A percentile compares a stretch with the other conserved stretches of the same genome.
Conservation (phyloP, 2,888 invertebrate genomes). For the Stenoptilia bipunctidactyla region DNA sequence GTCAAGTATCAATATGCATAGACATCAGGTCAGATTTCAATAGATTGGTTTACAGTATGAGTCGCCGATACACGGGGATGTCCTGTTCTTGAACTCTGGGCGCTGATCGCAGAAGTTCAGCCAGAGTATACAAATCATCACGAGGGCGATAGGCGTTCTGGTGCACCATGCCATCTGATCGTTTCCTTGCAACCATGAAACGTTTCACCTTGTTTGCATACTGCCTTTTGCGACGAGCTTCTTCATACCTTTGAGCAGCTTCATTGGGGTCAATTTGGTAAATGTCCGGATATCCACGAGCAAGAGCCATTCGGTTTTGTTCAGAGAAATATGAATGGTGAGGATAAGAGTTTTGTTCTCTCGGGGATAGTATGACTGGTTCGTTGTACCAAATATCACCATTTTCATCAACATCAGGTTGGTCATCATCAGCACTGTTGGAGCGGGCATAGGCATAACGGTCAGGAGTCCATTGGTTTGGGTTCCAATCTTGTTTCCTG, state of each 20-base stretch:
- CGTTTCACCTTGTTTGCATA: conserved; percentile 68
- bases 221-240: conserved; percentile 59
- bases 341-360: conserved; percentile 43
- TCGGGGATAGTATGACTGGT: conserved; percentile 63
- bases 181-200: conserved; percentile 74
- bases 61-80: conserved; percentile 72
- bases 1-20: conserved; percentile 12
- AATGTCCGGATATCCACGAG: conserved; percentile 51
- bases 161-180: conserved; percentile 49
- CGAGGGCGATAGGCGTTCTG: conserved; percentile 59
- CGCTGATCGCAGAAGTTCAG: conserved; percentile 68
- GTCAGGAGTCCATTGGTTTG: conserved; percentile 52
- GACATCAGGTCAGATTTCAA: conserved; percentile 22
- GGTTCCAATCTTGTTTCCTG: conserved; percentile 61
- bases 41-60: conserved; percentile 57
- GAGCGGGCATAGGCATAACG: conserved; percentile 44
- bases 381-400: conserved; percentile 73
- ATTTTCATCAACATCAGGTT: conserved; percentile 61
- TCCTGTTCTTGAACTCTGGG: conserved; percentile 67
- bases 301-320: conserved; percentile 52
- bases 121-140: conserved; percentile 72
- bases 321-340: conserved; percentile 61
- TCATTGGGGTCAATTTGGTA: conserved; percentile 54
- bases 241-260: conserved; percentile 54
- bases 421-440: conserved; percentile 54